phyloP scores from a whole-genome alignment of 2,797 vertebrate genomes.

The Emydoidea blandingii region DNA sequence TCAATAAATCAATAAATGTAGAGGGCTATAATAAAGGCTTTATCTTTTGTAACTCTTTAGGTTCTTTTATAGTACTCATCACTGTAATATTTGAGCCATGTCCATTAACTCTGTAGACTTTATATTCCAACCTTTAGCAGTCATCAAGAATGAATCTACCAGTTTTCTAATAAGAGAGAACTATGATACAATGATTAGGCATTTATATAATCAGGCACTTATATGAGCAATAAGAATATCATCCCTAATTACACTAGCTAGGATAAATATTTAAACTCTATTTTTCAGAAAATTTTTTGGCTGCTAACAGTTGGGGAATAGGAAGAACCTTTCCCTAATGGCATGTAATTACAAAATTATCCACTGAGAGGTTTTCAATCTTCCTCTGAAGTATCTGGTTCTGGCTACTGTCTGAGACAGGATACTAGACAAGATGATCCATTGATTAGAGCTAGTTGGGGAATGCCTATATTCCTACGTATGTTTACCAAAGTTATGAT shows the following conservation, averaged over 20 bases:
- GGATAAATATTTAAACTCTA: slow-evolving; percentile 11
- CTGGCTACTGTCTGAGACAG: background rate
- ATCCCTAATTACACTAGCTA: slow-evolving; percentile 8
- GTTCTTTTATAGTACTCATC: slow-evolving; percentile 3
- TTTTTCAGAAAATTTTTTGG: slow-evolving; percentile 1
- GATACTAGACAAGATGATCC: background rate
- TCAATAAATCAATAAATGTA: background rate
- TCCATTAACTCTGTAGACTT: background rate
- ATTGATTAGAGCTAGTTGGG: background rate
- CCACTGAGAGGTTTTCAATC: background rate
- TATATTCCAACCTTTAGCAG: slow-evolving; percentile 6
- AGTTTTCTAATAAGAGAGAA: slow-evolving; percentile 55
- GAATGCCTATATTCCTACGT: background rate
- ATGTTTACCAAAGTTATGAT: background rate
- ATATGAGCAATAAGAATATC: slow-evolving; percentile 33
- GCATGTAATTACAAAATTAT: background rate
- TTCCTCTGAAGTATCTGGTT: background rate
- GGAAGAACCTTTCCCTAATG: background rate
- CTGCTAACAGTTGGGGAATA: background rate
- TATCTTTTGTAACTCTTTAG: background rate
- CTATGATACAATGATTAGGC: slow-evolving; percentile 44
- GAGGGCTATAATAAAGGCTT: background rate
- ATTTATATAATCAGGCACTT: slow-evolving; percentile 53
- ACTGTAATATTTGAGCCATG: slow-evolving; percentile 6
- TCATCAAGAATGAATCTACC: slow-evolving; percentile 37